These are phyloP conservation scores for Phalacrocorax brasilianus DNA, from an alignment of 2,113 vertebrate genomes.

Conservation along the genomic window DNA sequence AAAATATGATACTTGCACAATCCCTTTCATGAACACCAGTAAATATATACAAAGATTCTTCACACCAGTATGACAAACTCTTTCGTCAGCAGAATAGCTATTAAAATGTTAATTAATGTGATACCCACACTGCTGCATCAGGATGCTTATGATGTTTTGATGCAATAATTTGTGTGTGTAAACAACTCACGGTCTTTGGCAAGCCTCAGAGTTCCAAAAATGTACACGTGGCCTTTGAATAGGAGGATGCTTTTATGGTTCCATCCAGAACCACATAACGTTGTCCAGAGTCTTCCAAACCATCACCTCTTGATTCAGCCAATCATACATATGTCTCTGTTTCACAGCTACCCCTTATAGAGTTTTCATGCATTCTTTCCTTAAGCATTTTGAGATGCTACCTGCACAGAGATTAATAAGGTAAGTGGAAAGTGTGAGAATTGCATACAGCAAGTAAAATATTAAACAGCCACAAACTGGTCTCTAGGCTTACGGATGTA, in stretches of 20 bases:
- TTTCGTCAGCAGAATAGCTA: neutral
- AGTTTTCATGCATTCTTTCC: neutral
- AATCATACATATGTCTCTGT: neutral
- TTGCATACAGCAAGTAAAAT: neutral
- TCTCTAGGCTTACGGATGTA: neutral
- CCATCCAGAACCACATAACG: neutral
- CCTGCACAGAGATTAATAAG: neutral
- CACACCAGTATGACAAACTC: neutral
- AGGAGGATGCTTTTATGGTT: neutral
- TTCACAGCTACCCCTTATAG: neutral
- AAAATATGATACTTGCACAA: neutral
- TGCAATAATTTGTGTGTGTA: neutral
- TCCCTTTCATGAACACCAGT: neutral
- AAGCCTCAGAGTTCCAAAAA: neutral
- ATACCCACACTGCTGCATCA: neutral
- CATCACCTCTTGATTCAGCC: neutral
- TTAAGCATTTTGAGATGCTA: neutral
- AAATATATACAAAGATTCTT: neutral
- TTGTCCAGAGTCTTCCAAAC: neutral
- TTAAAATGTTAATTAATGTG: neutral
- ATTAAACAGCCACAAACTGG: neutral
- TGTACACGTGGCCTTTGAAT: neutral
- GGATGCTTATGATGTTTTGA: neutral
- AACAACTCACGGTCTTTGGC: neutral
- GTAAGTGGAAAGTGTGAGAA: neutral